A percentile compares a stretch with the other conserved stretches of the same genome.
phyloP scores from a whole-genome alignment of 2,113 vertebrate genomes.

The Mystacornis crossleyi region DNA sequence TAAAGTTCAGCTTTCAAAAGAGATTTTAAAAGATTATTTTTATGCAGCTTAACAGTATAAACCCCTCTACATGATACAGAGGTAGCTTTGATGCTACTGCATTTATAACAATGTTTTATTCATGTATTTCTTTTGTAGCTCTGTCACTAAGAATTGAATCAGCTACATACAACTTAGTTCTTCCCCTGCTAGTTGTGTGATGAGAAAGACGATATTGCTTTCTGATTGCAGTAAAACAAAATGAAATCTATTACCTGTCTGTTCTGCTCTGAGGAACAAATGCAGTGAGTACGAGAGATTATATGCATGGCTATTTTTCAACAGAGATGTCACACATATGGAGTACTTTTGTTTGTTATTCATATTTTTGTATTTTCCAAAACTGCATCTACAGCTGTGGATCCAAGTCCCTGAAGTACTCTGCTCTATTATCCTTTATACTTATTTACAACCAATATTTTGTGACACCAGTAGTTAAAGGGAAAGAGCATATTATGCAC shows the following conservation, averaged over 20 bases:
- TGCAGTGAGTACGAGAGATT: neutral
- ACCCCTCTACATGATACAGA: neutral
- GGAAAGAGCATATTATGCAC: neutral
- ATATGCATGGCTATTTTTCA: neutral
- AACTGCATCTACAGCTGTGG: neutral
- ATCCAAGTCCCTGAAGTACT: neutral
- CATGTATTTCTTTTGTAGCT: conserved; percentile 5
- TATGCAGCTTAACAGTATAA: neutral
- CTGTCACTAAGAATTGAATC: conserved; percentile 2
- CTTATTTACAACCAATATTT: neutral
- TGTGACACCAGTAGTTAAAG: neutral
- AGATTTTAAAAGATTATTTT: neutral
- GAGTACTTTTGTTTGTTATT: neutral
- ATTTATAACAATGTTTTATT: conserved; percentile 46
- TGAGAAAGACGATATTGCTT: neutral
- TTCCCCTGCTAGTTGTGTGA: neutral
- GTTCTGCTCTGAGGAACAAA: neutral
- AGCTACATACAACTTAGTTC: neutral
- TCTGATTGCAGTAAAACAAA: conserved; percentile 7
- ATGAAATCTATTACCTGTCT: neutral
- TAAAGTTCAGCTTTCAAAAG: neutral
- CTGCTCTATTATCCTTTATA: neutral
- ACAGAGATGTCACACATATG: neutral
- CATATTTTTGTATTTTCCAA: neutral
- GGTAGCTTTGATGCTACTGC: neutral